These are phyloP conservation scores for Crenichthys baileyi DNA, from an alignment of 2,797 vertebrate genomes.

Conservation along the genomic window DNA sequence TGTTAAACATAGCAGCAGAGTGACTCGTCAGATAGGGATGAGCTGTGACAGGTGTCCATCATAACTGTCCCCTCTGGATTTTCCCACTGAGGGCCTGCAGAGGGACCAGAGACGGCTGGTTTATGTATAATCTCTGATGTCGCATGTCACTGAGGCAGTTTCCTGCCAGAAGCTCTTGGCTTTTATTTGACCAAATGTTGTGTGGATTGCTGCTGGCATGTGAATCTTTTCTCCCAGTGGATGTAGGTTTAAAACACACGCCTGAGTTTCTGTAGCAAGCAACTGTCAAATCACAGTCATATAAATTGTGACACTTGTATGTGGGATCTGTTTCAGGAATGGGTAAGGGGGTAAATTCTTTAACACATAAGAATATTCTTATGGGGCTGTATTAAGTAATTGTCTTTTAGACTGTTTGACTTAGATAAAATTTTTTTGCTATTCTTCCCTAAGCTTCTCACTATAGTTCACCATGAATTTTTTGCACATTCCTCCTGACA, in stretches of 20 bases:
- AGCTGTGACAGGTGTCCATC: conserved; percentile 72
- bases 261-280: not conserved
- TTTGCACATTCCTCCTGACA: too few species aligned
- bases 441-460: too few species aligned
- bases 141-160: conserved; percentile 54
- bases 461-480: too few species aligned
- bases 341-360: not conserved
- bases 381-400: not conserved
- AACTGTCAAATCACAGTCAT: not conserved
- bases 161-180: conserved; percentile 26
- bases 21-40: conserved; percentile 52
- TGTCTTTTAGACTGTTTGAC: not conserved
- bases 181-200: conserved; percentile 48
- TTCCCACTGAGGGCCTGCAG: conserved; percentile 19
- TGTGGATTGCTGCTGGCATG: conserved; percentile 26
- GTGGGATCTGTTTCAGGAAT: not conserved
- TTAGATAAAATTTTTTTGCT: too few species aligned
- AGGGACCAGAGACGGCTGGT: conserved; percentile 41
- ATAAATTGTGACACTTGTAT: not conserved
- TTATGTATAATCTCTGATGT: conserved; percentile 53
- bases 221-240: conserved; percentile 29
- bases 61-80: conserved; percentile 37
- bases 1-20: conserved; percentile 53
- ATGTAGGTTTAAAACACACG: conserved; percentile 5
- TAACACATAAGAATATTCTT: not conserved